A percentile compares a stretch with the other conserved stretches of the same genome.
Conservation (phyloP, 2,797 vertebrate genomes). For the Rhabdomys pumilio region DNA sequence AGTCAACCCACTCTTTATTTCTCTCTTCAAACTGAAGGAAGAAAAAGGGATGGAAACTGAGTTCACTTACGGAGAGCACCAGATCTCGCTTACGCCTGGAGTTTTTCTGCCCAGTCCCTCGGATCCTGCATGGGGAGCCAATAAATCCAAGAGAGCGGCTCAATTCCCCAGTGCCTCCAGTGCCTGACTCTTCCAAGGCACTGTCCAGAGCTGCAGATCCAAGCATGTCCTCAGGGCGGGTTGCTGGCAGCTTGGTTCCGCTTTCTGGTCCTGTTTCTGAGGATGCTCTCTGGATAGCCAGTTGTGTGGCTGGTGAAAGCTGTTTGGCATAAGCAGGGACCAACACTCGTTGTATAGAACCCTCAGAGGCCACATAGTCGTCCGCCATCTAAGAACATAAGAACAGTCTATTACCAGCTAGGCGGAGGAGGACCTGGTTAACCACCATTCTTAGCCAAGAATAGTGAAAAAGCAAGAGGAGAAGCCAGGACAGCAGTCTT, state of each 20-base stretch:
- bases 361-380: constrained; percentile 84
- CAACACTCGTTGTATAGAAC: constrained; percentile 87
- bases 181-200: constrained; percentile 76
- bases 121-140: constrained; percentile 81
- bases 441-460: constrained; percentile 50
- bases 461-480: not conserved
- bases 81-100: constrained; percentile 89
- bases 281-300: constrained; percentile 89
- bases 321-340: constrained; percentile 90
- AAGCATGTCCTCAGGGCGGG: constrained; percentile 81
- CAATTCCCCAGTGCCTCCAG: constrained; percentile 72
- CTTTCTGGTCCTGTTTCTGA: constrained; percentile 81
- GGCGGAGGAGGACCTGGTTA: not conserved
- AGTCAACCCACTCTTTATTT: constrained; percentile 59
- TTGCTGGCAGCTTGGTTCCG: constrained; percentile 77
- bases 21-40: constrained; percentile 32
- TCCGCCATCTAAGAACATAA: constrained; percentile 84
- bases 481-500: not conserved
- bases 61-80: constrained; percentile 89
- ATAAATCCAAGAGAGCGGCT: constrained; percentile 82
- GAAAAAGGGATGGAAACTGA: constrained; percentile 35
- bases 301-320: constrained; percentile 90
- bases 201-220: constrained; percentile 74
- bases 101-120: constrained; percentile 86
- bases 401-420: constrained; percentile 62